Percentiles rank a stretch among this genome's conserved stretches.
Evolutionary conservation across 2,113 vertebrate species (phyloP).

Genomic region (Chaetops frenatus): DNA sequence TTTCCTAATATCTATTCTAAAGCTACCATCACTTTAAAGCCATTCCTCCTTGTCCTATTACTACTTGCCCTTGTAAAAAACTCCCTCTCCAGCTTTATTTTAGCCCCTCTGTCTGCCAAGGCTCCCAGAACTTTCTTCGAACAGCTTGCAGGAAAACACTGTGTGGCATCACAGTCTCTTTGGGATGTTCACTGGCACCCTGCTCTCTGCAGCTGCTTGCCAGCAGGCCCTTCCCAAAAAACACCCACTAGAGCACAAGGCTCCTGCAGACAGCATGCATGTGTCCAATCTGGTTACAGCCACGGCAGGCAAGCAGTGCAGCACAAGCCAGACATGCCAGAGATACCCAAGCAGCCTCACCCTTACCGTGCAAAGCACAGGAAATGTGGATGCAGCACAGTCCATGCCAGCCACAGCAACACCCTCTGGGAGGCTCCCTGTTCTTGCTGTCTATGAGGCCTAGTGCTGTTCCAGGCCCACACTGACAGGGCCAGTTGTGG

Average conservation of each 20-base stretch:
- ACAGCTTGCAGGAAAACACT: background rate
- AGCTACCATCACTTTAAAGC: background rate
- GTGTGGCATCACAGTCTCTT: accelerated
- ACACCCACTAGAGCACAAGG: background rate
- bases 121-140: background rate
- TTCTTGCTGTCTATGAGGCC: background rate
- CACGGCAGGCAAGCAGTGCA: accelerated
- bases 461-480: background rate
- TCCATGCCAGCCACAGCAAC: background rate
- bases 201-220: background rate
- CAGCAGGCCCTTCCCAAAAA: background rate
- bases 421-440: background rate
- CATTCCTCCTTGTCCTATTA: background rate
- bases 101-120: background rate
- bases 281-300: background rate
- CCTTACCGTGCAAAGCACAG: background rate
- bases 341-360: no score
- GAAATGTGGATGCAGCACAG: background rate
- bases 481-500: background rate
- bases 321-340: background rate
- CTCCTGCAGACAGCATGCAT: background rate
- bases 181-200: background rate
- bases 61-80: background rate
- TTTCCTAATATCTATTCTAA: background rate
- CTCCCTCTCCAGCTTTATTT: background rate